Evolutionary conservation across 2,113 vertebrate genomes (phyloP).

Genomic region (Salvelinus namaycush): DNA sequence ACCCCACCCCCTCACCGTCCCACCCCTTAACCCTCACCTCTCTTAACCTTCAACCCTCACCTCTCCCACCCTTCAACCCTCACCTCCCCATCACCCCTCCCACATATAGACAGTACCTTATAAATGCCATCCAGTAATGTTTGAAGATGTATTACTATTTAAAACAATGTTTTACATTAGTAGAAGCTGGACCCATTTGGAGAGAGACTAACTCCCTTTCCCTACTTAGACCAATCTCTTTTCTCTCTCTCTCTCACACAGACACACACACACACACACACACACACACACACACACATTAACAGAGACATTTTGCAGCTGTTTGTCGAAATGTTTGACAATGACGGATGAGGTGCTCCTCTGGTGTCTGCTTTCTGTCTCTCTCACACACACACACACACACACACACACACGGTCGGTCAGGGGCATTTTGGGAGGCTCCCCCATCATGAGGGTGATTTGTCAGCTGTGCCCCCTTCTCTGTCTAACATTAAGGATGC

Average conservation of each 20-base stretch:
- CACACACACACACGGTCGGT: slow-evolving; percentile 15
- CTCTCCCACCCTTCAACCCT: slow-evolving; percentile 47
- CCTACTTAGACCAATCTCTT: neutral
- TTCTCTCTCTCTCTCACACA: slow-evolving; percentile 4
- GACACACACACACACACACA: slow-evolving; percentile 25
- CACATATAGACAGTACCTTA: too few relatives aligned
- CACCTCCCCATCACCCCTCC: too few relatives aligned
- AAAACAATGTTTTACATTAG: too few relatives aligned
- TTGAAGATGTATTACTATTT: too few relatives aligned
- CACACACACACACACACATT: slow-evolving; percentile 49
- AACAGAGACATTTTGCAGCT: slow-evolving; percentile 76
- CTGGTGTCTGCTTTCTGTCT: slow-evolving; percentile 77
- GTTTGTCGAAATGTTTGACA: slow-evolving; percentile 72
- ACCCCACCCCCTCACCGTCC: neutral
- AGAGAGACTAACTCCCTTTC: neutral
- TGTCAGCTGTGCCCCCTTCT: slow-evolving; percentile 66
- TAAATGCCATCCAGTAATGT: too few relatives aligned
- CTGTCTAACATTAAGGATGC: slow-evolving; percentile 61
- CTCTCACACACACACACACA: slow-evolving; percentile 27
- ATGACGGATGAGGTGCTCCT: slow-evolving; percentile 73
- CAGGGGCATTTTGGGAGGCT: slow-evolving; percentile 25
- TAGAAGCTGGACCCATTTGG: neutral
- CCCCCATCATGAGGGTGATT: slow-evolving; percentile 45
- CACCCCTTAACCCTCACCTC: too few relatives aligned
- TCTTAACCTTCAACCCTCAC: neutral